These are phyloP conservation scores for Odocoileus hemionus DNA, from an alignment of 2,113 vertebrate species.

Conservation along the genomic window DNA sequence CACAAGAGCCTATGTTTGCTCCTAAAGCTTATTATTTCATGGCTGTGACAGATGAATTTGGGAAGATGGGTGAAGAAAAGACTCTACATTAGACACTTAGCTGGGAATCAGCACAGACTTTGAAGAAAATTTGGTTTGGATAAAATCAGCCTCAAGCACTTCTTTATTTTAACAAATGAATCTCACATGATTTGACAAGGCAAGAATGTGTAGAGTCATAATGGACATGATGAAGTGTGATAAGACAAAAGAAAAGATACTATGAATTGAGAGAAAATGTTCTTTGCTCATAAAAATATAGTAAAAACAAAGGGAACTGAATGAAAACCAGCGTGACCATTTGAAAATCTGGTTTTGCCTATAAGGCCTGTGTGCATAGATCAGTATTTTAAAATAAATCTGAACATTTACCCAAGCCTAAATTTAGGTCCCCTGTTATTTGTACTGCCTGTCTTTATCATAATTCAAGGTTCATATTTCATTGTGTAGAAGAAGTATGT, in stretches of 20 bases:
- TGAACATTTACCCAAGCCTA: slow-evolving; percentile 49
- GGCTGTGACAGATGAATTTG: neutral
- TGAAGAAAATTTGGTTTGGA: neutral
- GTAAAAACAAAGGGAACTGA: slow-evolving; percentile 50
- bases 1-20: neutral
- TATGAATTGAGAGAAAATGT: neutral
- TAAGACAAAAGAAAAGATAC: slow-evolving; percentile 48
- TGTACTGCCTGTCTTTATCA: slow-evolving; percentile 75
- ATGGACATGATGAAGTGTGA: slow-evolving; percentile 24
- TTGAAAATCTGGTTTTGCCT: neutral
- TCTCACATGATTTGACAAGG: slow-evolving; percentile 42
- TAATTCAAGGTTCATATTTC: slow-evolving; percentile 74
- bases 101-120: neutral
- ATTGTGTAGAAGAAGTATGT: slow-evolving; percentile 67
- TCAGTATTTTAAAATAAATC: slow-evolving; percentile 61
- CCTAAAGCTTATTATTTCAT: neutral
- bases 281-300: neutral
- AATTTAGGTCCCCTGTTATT: slow-evolving; percentile 71
- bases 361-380: slow-evolving; percentile 41
- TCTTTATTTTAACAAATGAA: slow-evolving; percentile 65
- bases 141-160: neutral
- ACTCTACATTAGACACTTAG: neutral
- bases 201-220: slow-evolving; percentile 34
- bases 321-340: slow-evolving; percentile 57
- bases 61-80: neutral